A percentile compares a stretch with the other conserved stretches of the same genome.
These are phyloP conservation scores for Zophobas morio DNA, from an alignment of 1,140 invertebrate genomes.

Conservation along the genomic window DNA sequence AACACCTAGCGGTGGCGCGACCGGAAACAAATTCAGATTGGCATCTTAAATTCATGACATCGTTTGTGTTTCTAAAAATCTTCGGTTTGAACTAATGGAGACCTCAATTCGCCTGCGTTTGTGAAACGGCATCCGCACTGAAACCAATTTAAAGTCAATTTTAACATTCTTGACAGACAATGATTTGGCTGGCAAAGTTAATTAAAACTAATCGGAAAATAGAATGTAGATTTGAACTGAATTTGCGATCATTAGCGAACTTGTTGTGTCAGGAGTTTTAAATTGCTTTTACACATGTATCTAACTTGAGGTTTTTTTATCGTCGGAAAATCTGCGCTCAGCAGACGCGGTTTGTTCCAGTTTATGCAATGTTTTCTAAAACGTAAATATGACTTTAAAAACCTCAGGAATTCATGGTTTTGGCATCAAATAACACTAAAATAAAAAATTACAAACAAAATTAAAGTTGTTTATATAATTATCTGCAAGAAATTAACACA, in stretches of 20 bases:
- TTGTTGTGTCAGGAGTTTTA: constrained; percentile 1
- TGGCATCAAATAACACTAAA: too few species aligned
- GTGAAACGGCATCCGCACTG: neutral
- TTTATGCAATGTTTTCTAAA: too few species aligned
- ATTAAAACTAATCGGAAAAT: constrained; percentile 27
- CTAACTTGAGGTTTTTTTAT: too few species aligned
- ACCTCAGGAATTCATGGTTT: too few species aligned
- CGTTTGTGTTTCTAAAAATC: constrained; percentile 24
- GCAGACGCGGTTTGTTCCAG: too few species aligned
- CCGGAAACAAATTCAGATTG: constrained; percentile 1
- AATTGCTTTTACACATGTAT: neutral
- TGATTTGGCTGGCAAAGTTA: constrained; percentile 2
- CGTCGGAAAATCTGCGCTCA: too few species aligned
- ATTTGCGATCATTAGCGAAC: constrained; percentile 21
- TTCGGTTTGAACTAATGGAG: constrained; percentile 1
- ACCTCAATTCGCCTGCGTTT: constrained; percentile 1
- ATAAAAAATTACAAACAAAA: too few species aligned
- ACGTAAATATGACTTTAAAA: too few species aligned
- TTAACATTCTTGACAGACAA: constrained; percentile 26
- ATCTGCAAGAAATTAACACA: too few species aligned
- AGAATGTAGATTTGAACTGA: constrained; percentile 18
- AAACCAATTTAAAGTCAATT: constrained; percentile 31
- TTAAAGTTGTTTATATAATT: too few species aligned
- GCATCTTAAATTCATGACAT: constrained; percentile 38
- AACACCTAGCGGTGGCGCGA: neutral